Base-by-base conservation (phyloP, 2,113 vertebrate species). In the Nanorana parkeri region DNA sequence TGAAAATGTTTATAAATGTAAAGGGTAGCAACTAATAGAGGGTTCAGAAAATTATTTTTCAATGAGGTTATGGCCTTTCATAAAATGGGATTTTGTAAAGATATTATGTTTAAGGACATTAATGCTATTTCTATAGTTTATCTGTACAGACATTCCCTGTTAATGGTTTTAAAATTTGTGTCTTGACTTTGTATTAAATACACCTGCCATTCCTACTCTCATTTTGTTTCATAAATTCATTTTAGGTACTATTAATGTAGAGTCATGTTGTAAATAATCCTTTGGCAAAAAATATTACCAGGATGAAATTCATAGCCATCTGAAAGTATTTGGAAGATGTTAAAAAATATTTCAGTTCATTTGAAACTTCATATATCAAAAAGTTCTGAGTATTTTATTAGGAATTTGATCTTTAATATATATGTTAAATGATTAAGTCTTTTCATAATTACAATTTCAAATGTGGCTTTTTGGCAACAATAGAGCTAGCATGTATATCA, bases 341-440 rank as follows among this genome's bases (percentile, higher is more conserved):
- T 80, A 28, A 55, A 51, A 5, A 81, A 66, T 64, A 73, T 20
- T n/a, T 54, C 21, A 52, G 21, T 71, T 71, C 61, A 65, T n/a
- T 11, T 55, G 16, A 65, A 65, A 71, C 56, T 66, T 61, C 56
- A 56, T 82, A 82, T 66, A 67, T 74, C 69, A 67, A 41, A 80
- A 74, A 55, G 58, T 54, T 17, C 58, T 81, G 61, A 65, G 16
- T 29, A 16, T 73, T 61, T 74, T 56, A 66, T 73, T 52, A 60
- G 80, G 52, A 81, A 82, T 58, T 55, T 82, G 80, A 82, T 75
- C 80, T 67, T 82, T 82, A 75, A 26, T 82, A 66, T 75, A 75
- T 82, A 67, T 82, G 69, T 66, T 75, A 82, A 82, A 82, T 28
- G 47, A 82, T 74, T 61, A 69, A 66, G 60, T 65, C 10, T 51